Evolutionary conservation across 2,113 vertebrate genomes (phyloP).

Genomic region (Planiliza haematocheilus): DNA sequence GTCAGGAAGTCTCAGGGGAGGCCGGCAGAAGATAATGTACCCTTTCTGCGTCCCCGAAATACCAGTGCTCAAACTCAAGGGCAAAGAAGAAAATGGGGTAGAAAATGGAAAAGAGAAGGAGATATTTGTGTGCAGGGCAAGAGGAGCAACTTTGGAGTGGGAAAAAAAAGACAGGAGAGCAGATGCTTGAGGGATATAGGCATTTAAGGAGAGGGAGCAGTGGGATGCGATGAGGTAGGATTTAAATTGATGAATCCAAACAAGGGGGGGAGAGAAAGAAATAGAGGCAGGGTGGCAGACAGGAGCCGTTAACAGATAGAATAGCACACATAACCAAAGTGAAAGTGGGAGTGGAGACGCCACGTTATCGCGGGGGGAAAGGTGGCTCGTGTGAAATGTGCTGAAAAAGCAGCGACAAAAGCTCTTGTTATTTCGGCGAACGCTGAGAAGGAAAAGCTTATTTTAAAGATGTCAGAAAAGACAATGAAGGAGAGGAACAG

Average conservation of each 20-base stretch:
- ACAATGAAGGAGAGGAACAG: constrained; percentile 3
- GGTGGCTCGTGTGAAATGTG: constrained; percentile 28
- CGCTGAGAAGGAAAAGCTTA: neutral
- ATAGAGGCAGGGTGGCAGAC: constrained; percentile 36
- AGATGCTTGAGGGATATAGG: constrained; percentile 58
- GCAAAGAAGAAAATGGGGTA: constrained; percentile 52
- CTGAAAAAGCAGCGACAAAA: constrained; percentile 9
- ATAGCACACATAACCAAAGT: constrained; percentile 18
- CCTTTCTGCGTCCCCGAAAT: constrained; percentile 59
- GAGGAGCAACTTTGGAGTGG: constrained; percentile 13
- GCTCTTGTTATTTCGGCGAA: constrained; percentile 38
- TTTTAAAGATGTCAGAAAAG: constrained; percentile 30
- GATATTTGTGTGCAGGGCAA: constrained; percentile 41
- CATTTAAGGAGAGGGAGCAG: constrained; percentile 46
- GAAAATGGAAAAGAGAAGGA: constrained; percentile 41
- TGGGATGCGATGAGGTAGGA: constrained; percentile 17
- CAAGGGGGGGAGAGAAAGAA: neutral
- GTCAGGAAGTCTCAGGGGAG: constrained; percentile 46
- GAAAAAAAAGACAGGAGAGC: constrained; percentile 18
- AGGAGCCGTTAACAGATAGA: constrained; percentile 46
- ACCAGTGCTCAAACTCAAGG: constrained; percentile 55
- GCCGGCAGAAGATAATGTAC: constrained; percentile 40
- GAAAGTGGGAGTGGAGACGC: constrained; percentile 17
- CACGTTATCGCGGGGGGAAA: constrained; percentile 28
- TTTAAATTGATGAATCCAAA: constrained; percentile 54